Base-by-base conservation (phyloP, 1,140 invertebrate species). In the Stegodyphus mimosarum region DNA sequence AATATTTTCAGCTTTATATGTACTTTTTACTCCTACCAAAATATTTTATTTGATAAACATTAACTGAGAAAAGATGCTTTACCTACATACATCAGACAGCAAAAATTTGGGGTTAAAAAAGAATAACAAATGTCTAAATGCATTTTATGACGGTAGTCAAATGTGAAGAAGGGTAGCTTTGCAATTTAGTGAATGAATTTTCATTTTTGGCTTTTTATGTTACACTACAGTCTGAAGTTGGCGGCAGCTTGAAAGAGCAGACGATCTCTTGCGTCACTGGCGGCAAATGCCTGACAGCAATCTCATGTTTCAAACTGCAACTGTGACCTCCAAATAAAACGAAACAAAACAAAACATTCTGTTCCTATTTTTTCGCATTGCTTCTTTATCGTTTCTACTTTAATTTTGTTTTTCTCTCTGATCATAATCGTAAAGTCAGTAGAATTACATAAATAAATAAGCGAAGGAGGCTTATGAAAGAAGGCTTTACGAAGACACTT, bases 101-200 rank as follows among this genome's bases (percentile, higher is more conserved):
- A 33, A 1, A 33, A 33, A 33, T 33, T 33, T 33, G 33, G 33
- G 1, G 33, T 33, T 33, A 33, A 33, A 33, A 33, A 33, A 33
- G 1, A 33, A 33, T 33, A 3, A 33, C 33, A 33, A 33, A 33
- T 3, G 33, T 33, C 33, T 33, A 33, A 33, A 33, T 33, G 33
- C 5, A 60, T 60, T 60, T 60, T 60, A 60, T 60, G 55, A 60
- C 55, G 9, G 55, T 60, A 9, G 55, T 15, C 9, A 60, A 9
- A 33, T 33, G 3, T 33, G 33, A 33, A 33, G 0, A 60, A 60
- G 55, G 55, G 55, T 60, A 9, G 55, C 33, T 33, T 3, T 60
- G 77, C 50, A 60, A 55, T 79, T 79, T 79, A 79, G 70, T 79
- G 77, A 79, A 79, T 79, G 77, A 79, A 79, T 70, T 79, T 15